Base-by-base conservation (phyloP, 2,888 invertebrate genomes). In the Masnerella sp. region DNA sequence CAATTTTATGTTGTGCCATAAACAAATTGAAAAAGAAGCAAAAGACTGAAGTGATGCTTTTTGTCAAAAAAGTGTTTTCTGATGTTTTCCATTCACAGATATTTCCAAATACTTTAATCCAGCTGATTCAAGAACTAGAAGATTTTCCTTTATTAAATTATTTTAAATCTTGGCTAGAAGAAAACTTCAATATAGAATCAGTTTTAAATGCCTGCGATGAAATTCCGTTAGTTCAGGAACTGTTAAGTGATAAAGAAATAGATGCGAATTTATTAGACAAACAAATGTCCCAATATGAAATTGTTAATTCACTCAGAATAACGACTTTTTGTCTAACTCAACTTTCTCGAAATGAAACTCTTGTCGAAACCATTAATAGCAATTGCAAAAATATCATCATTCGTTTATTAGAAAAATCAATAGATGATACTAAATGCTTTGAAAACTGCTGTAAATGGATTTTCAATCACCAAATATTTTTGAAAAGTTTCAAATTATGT, bases 21-120 rank as follows among this genome's bases (percentile, higher is more conserved):
- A 80, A 86, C 34, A 88, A 51, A 38, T 0, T 87, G 61, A 85
- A 89, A 17, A 88, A 88, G 47, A 85, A 84, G 22, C 17, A 59
- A 52, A 85, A 86, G 5, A 77, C 76, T 8, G 45, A 77, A 36
- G 43, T 76, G 40, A 36, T 70, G 34, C 58, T 67, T 25, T 83
- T 82, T 52, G 22, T 86, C 36, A 80, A 81, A 11, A 77, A 79
- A 28, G 88, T 89, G 32, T 73, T 89, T 7, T 81, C 89, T n/a
- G 90, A 91, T 84, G 88, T 92, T 75, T 88, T 92, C 18, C 92
- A 93, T 81, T 88, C 88, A 59, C 92, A 92, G 86, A 90, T 90
- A 73, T 88, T 89, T 1, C 89, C 90, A 0, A 88, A 88, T 47
- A 79, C 89, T 58, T 89, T 92, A 1, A 88, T 89, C 75, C 82